These are phyloP conservation scores for Grapholita molesta DNA, from an alignment of 1,140 invertebrate genomes.

Conservation along the genomic window DNA sequence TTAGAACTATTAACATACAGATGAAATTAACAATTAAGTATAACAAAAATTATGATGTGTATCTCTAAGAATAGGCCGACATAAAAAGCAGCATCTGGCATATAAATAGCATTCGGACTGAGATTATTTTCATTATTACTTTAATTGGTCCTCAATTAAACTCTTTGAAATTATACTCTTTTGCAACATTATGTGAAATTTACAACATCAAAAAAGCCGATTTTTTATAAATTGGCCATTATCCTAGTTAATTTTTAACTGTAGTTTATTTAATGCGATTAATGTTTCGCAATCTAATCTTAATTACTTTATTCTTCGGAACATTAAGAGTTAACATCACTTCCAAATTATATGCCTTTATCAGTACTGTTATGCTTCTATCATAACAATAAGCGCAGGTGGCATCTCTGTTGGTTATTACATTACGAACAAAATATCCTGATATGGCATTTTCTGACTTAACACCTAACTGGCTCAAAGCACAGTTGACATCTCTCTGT, in stretches of 20 bases:
- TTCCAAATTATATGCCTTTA: no score
- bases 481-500: no score
- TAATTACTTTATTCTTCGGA: background rate
- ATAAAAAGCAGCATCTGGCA: background rate
- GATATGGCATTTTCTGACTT: no score
- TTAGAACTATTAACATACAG: constrained; percentile 16
- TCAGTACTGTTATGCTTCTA: no score
- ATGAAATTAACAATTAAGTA: constrained; percentile 2
- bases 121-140: no score
- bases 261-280: background rate
- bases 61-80: background rate
- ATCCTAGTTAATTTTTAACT: background rate
- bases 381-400: no score
- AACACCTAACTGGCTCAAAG: no score
- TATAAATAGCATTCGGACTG: constrained; percentile 1
- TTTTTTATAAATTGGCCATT: background rate
- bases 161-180: background rate
- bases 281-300: background rate
- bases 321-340: no score
- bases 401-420: no score
- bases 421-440: no score
- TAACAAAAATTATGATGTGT: background rate
- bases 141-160: no score
- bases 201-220: background rate
- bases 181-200: background rate